Evolutionary conservation across 2,888 invertebrate species (phyloP).

Genomic region (Cancer borealis): DNA sequence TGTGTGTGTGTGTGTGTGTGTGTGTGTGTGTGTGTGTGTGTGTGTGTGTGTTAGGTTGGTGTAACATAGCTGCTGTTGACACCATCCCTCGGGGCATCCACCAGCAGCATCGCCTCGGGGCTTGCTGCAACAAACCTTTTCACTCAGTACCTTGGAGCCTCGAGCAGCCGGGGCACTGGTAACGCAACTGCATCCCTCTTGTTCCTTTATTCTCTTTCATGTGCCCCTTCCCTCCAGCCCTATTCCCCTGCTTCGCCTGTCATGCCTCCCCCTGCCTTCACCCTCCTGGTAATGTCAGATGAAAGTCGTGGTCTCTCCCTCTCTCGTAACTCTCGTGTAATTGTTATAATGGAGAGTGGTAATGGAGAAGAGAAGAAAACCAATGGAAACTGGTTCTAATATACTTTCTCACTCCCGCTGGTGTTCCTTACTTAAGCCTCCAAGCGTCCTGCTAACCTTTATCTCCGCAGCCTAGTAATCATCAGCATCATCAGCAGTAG

Average conservation of each 20-base stretch:
- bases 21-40: background rate
- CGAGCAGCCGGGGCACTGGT: background rate
- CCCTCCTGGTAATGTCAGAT: background rate
- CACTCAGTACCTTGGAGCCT: background rate
- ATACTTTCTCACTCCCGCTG: background rate
- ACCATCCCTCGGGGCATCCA: background rate
- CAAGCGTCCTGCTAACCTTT: background rate
- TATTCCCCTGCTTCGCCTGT: background rate
- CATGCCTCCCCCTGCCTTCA: background rate
- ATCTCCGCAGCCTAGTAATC: background rate
- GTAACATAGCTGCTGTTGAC: background rate
- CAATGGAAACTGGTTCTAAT: constrained; percentile 4
- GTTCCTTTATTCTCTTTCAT: background rate
- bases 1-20: constrained; percentile 2
- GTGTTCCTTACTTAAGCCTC: background rate
- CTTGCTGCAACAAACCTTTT: background rate
- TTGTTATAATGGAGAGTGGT: background rate
- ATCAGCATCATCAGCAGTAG: background rate
- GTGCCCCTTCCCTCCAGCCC: background rate
- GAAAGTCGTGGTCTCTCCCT: background rate
- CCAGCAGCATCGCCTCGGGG: background rate
- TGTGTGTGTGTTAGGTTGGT: background rate
- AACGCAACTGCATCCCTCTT: background rate
- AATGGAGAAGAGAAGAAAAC: background rate
- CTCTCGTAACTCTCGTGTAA: constrained; percentile 1